Evolutionary conservation across 64 coral and sea anemone genomes (phyloP), one percentile per base, ranked within the genome.

Genomic region (Stichodactyla helianthus): DNA sequence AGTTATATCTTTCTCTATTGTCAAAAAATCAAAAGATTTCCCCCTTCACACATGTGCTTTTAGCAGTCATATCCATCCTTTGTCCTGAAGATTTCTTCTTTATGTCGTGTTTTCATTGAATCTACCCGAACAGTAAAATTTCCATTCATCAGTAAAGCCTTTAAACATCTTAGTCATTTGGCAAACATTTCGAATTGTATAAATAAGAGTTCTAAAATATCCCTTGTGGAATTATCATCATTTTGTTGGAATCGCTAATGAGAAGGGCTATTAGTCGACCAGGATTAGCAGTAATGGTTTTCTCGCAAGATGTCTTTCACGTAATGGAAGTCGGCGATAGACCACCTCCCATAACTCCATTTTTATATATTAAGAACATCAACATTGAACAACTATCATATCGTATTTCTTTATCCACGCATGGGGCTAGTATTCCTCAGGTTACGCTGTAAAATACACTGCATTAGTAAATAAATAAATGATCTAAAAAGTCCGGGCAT

Each of bases 391-490:
- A 26, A 74, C 25, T 74, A 74, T 31, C 16, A 19, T 74, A 74
- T 74, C 68, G 23, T 13, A 31, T 27, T 74, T 10, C 26, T 74
- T 23, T 74, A 11, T 74, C 25, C 12, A 27, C 68, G 68, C 68
- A 31, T 27, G 11, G 68, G 68, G 68, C 27, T 74, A 11, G 20
- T 74, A 74, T 26, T 23, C 27, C 12, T 11, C 68, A 11, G 6
- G 68, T 11, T n/a, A 63, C 60, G 20, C 7, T 22, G 12, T 65
- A 74, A 12, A 25, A 71, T 11, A 74, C 22, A 71, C 12, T 26
- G 12, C 68, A 70, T 70, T 70, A 74, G 68, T 74, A 74, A 31
- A 74, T 74, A 74, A 74, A 74, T n/a, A 74, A 74, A 31, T 23
- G 68, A 74, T 27, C n/a, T 26, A 12, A 74, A 74, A 74, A 74